Conservation (phyloP, 2,113 vertebrate genomes). For the Solea solea region DNA sequence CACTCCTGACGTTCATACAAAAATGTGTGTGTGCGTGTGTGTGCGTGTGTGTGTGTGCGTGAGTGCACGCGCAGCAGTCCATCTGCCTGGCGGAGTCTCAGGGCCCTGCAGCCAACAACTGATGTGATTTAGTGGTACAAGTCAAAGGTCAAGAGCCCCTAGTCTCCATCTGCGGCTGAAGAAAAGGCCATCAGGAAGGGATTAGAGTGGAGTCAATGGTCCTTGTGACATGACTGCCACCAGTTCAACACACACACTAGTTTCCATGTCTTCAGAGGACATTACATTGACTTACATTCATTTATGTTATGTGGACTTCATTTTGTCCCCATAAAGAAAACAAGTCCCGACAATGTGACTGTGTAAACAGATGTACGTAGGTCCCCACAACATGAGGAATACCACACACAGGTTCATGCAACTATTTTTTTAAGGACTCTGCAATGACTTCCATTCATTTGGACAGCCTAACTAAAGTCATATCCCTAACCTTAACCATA, state of each 20-base stretch:
- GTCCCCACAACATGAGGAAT: too few relatives aligned
- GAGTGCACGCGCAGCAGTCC: slow-evolving; percentile 44
- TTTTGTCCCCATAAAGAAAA: too few relatives aligned
- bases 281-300: not conserved
- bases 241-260: slow-evolving; percentile 17
- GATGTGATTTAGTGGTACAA: slow-evolving; percentile 75
- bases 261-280: too few relatives aligned
- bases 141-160: slow-evolving; percentile 77
- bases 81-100: slow-evolving; percentile 60
- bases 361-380: too few relatives aligned
- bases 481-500: too few relatives aligned
- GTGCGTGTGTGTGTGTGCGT: slow-evolving; percentile 7
- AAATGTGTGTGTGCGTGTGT: slow-evolving; percentile 5
- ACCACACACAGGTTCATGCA: too few relatives aligned
- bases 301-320: too few relatives aligned
- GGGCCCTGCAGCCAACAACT: slow-evolving; percentile 51
- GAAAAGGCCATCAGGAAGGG: slow-evolving; percentile 77
- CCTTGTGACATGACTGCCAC: slow-evolving; percentile 63
- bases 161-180: slow-evolving; percentile 75
- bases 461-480: too few relatives aligned
- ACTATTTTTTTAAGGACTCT: too few relatives aligned
- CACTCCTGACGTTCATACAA: not conserved
- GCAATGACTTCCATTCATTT: not conserved
- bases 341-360: too few relatives aligned
- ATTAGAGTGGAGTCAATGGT: slow-evolving; percentile 73